Base-by-base conservation (phyloP, 2,113 vertebrate genomes). In the Stigmatopora nigra region DNA sequence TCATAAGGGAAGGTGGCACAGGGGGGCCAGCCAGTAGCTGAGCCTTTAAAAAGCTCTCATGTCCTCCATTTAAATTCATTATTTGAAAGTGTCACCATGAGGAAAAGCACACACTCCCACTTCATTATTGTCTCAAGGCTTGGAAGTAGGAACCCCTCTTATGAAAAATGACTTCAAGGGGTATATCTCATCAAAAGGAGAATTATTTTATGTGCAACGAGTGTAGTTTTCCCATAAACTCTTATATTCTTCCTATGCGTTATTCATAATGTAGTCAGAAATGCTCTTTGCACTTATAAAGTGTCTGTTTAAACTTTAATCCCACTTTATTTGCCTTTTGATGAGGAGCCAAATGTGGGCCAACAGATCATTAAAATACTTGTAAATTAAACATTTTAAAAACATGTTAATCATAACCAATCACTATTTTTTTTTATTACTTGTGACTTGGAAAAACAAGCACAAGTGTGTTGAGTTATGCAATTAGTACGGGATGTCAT, bases 61-160 rank as follows among this genome's bases (percentile, higher is more conserved):
- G 76, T 74, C 70, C 78, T 65, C 81, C 72, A 81, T 83, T 82
- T 71, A 62, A 73, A 57, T 68, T 77, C 70, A 63, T 61, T 61
- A 70, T 81, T 63, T 76, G 78, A 73, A 79, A 64, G 47, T 65
- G 65, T 68, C 46, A 65, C 65, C 55, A 59, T 16, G 45, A 65
- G 65, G 49, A 72, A 76, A 77, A 44, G 53, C 38, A 61, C 55
- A n/a, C 44, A 10, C 61, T 64, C 61, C 17, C 47, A 63, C 46
- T 53, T 63, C 58, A n/a, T 59, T 48, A 25, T 5, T 51, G 41
- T 63, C 5, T 61, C 59, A 22, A 61, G 38, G 59, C 59, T 61
- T 12, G 19, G 38, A 61, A 61, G 38, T 36, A 60, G 36, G 13
- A 8, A 2, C 35, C 17, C 4, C 16, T 41, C 8, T 2, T 12